Conservation (phyloP, 2,113 vertebrate genomes). For the Mixornis gularis region DNA sequence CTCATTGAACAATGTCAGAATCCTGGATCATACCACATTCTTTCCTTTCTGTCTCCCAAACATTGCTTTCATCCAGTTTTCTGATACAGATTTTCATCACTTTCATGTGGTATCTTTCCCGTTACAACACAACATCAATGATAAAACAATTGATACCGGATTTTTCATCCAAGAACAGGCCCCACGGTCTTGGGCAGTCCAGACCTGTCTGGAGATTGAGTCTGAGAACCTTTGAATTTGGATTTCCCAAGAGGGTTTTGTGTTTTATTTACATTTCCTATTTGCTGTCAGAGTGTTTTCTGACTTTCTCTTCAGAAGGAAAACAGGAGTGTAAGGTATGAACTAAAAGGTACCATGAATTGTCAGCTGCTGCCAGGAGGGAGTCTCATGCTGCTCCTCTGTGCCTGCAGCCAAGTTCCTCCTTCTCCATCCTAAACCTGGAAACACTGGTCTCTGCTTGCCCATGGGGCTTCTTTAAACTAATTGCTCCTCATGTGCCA, state of each 20-base stretch:
- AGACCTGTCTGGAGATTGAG: neutral
- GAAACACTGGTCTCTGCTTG: neutral
- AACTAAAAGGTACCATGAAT: neutral
- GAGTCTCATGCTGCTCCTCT: neutral
- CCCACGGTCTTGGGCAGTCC: neutral
- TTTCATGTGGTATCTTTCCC: neutral
- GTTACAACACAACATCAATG: neutral
- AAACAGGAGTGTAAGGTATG: neutral
- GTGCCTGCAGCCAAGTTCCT: neutral
- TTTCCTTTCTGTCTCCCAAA: neutral
- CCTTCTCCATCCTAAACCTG: fast-evolving
- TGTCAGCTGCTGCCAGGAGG: neutral
- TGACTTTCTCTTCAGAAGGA: neutral
- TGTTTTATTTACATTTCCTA: conserved; percentile 50
- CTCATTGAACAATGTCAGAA: neutral
- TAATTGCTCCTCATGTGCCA: neutral
- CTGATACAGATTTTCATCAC: neutral
- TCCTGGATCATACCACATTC: neutral
- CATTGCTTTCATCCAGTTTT: neutral
- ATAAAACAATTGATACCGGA: neutral
- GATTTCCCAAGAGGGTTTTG: neutral
- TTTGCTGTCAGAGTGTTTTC: conserved; percentile 30
- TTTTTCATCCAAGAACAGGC: neutral
- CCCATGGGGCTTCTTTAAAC: neutral
- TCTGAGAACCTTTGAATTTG: neutral